These are phyloP conservation scores for Drosophila azteca DNA, from an alignment of 1,140 invertebrate genomes.

Conservation along the genomic window DNA sequence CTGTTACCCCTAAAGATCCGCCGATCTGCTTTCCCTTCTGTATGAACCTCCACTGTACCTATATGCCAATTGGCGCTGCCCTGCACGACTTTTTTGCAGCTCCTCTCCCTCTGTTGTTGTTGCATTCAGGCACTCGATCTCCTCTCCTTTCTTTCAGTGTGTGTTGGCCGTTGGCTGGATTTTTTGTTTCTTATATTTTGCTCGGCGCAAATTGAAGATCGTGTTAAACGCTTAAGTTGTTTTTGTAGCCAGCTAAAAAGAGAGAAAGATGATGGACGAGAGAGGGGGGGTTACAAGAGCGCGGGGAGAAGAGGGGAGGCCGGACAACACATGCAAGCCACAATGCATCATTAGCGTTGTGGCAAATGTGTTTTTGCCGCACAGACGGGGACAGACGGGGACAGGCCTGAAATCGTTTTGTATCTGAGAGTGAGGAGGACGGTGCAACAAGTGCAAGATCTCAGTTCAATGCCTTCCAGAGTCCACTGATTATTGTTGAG, in stretches of 20 bases:
- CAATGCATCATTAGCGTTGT: slow-evolving; percentile 79
- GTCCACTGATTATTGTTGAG: slow-evolving; percentile 63
- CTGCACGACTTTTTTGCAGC: slow-evolving; percentile 67
- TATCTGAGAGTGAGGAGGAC: slow-evolving; percentile 33
- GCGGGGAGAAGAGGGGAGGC: background rate
- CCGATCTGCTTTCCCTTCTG: background rate
- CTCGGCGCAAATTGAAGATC: slow-evolving; percentile 78
- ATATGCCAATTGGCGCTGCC: slow-evolving; percentile 57
- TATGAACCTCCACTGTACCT: slow-evolving; percentile 22
- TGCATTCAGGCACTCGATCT: background rate
- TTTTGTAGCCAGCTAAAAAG: slow-evolving; percentile 34
- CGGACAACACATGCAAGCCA: slow-evolving; percentile 56
- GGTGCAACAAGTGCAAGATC: slow-evolving; percentile 71
- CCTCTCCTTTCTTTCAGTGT: slow-evolving; percentile 37
- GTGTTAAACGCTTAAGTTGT: slow-evolving; percentile 79
- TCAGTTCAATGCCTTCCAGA: slow-evolving; percentile 66
- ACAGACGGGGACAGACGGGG: slow-evolving; percentile 15
- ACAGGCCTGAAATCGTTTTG: slow-evolving; percentile 31
- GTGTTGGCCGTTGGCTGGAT: slow-evolving; percentile 22
- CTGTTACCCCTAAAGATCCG: too few relatives aligned
- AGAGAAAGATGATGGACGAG: background rate
- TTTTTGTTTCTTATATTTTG: slow-evolving; percentile 46
- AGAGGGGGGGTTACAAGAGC: too few relatives aligned
- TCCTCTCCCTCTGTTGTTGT: slow-evolving; percentile 5
- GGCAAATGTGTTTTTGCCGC: slow-evolving; percentile 70